A percentile compares a stretch with the other conserved stretches of the same genome.
phyloP scores from a whole-genome alignment of 1,140 invertebrate genomes.

The Drosophila nigrodunni region DNA sequence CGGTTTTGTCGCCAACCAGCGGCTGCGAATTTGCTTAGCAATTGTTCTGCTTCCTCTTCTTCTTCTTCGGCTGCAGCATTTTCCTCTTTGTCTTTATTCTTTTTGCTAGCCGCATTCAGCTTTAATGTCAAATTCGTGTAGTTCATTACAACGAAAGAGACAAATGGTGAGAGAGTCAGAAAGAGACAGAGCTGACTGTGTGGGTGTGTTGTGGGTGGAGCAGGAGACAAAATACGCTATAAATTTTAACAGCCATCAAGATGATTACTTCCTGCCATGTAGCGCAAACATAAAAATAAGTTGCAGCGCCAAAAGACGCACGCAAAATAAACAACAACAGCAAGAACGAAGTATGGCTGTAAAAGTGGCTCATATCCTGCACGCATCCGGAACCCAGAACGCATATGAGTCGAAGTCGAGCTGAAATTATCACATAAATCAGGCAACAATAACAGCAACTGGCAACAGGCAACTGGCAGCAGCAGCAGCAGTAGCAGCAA shows the following conservation, averaged over 20 bases:
- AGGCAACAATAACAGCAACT: conserved; percentile 52
- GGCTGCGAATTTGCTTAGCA: conserved; percentile 63
- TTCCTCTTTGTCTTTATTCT: conserved; percentile 11
- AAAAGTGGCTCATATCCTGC: conserved; percentile 82
- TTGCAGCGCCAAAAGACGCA: conserved; percentile 62
- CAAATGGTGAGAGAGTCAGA: conserved; percentile 10
- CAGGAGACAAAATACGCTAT: conserved; percentile 61
- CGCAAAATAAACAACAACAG: conserved; percentile 65
- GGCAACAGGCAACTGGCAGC: conserved; percentile 38
- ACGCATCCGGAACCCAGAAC: conserved; percentile 71
- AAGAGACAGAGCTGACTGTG: conserved; percentile 15
- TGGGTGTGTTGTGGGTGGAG: conserved; percentile 3
- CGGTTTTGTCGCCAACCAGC: conserved; percentile 43
- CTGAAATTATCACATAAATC: conserved; percentile 82
- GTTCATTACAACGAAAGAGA: conserved; percentile 66
- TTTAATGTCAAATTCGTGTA: conserved; percentile 82
- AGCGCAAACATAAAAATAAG: conserved; percentile 79
- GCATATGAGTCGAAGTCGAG: conserved; percentile 68
- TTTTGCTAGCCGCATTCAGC: conserved; percentile 39
- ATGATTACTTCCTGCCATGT: conserved; percentile 82
- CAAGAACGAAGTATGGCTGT: conserved; percentile 72
- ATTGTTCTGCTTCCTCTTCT: conserved; percentile 44
- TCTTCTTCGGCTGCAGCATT: no score
- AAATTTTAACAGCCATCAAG: conserved; percentile 82
- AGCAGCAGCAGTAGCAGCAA: conserved; percentile 21